These are phyloP conservation scores for Malurus melanocephalus DNA, from an alignment of 2,113 vertebrate genomes.

Conservation along the genomic window DNA sequence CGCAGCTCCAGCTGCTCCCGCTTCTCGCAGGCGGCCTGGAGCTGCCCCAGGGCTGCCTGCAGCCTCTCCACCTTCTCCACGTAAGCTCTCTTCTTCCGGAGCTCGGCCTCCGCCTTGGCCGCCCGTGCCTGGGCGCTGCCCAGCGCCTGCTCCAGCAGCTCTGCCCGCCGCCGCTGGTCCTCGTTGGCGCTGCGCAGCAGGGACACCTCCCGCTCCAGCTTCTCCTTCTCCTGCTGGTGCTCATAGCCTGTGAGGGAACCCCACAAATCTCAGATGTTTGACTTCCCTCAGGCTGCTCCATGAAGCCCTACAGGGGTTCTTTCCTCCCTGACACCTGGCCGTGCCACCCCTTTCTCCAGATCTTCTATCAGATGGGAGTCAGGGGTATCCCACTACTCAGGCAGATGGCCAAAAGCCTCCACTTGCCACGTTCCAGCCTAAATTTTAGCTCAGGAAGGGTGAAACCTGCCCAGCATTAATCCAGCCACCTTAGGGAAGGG, in stretches of 20 bases:
- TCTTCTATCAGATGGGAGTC: too few species aligned
- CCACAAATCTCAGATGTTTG: not conserved
- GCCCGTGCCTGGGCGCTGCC: conserved; percentile 82
- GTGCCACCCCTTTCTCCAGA: not conserved
- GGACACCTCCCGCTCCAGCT: conserved; percentile 82
- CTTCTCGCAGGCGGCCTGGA: conserved; percentile 95
- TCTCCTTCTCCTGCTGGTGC: conserved; percentile 87
- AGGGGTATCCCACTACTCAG: fast-evolving
- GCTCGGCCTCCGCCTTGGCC: conserved; percentile 86
- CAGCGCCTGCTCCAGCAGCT: conserved; percentile 89
- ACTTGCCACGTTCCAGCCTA: not conserved
- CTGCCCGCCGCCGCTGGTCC: conserved; percentile 86
- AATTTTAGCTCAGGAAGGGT: not conserved
- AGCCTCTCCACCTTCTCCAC: conserved; percentile 94
- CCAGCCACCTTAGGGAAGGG: not conserved
- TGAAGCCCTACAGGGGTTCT: fast-evolving
- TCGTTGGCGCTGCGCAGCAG: conserved; percentile 82
- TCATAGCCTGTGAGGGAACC: conserved; percentile 78
- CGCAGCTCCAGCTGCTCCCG: conserved; percentile 88
- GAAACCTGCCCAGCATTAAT: fast-evolving
- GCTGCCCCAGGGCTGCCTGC: conserved; percentile 91
- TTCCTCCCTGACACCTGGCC: not conserved
- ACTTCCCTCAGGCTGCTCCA: fast-evolving
- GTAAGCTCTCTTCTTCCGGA: conserved; percentile 89
- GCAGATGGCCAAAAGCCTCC: not conserved